These are phyloP conservation scores for Bugulina stolonifera DNA, from an alignment of 2,888 invertebrate genomes.

Conservation along the genomic window DNA sequence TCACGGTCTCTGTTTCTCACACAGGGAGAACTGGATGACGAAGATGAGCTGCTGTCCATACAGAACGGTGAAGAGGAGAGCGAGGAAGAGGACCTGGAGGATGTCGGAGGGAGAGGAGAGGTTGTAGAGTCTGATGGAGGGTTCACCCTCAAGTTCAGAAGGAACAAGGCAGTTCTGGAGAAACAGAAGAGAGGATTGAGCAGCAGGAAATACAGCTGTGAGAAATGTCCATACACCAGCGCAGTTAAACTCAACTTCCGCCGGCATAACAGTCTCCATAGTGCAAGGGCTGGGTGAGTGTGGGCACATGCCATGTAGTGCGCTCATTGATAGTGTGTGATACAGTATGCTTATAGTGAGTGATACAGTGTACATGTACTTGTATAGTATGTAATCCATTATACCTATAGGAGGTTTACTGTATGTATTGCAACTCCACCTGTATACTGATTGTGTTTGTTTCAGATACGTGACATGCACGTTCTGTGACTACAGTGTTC, in stretches of 20 bases:
- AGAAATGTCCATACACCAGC: slow-evolving; percentile 76
- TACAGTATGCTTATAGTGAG: too few species aligned
- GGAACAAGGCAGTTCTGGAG: background rate
- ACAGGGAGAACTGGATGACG: slow-evolving; percentile 9
- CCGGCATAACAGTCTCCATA: slow-evolving; percentile 74
- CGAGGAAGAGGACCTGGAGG: background rate
- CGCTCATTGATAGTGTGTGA: too few species aligned
- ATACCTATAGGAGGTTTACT: too few species aligned
- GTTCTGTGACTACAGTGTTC: slow-evolving; percentile 79
- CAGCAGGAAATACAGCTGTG: slow-evolving; percentile 59
- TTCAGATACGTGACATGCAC: slow-evolving; percentile 60
- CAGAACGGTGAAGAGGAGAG: background rate
- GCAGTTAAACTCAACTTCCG: slow-evolving; percentile 78
- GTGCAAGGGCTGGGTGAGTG: slow-evolving; percentile 68
- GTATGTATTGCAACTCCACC: too few species aligned
- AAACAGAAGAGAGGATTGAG: slow-evolving; percentile 5
- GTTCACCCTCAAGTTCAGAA: background rate
- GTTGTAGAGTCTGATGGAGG: slow-evolving; percentile 11
- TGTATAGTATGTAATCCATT: too few species aligned
- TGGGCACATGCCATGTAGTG: too few species aligned
- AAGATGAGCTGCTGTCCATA: background rate
- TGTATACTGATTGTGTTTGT: too few species aligned
- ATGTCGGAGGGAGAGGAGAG: background rate
- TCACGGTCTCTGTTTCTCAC: background rate
- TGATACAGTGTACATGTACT: too few species aligned